These are phyloP conservation scores for Galemys pyrenaicus DNA, from an alignment of 2,113 vertebrate genomes.

Conservation along the genomic window DNA sequence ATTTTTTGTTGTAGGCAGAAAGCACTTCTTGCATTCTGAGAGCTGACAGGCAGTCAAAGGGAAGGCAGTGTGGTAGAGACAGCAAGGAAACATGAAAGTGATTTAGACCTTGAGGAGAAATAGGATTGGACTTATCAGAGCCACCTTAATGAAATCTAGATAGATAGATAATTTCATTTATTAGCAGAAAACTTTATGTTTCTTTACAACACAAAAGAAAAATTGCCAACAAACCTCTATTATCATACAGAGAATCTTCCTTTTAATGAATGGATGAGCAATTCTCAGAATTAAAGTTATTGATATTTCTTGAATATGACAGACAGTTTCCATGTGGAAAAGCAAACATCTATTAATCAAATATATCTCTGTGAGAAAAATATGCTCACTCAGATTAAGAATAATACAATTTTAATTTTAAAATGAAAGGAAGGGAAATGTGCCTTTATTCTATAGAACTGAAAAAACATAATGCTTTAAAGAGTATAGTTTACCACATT, in stretches of 20 bases:
- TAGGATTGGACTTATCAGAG: background rate
- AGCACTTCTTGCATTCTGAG: background rate
- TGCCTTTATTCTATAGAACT: background rate
- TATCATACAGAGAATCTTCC: background rate
- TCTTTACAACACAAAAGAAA: background rate
- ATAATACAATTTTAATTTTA: slow-evolving; percentile 55
- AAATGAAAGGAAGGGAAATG: background rate
- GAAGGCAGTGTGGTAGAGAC: background rate
- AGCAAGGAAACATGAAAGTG: background rate
- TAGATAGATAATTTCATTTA: background rate
- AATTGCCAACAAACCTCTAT: background rate
- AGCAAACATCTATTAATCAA: background rate
- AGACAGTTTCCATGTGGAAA: background rate
- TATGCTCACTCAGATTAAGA: slow-evolving; percentile 53
- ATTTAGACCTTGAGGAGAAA: background rate
- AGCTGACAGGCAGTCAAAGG: background rate
- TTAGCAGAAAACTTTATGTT: background rate
- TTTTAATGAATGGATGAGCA: background rate
- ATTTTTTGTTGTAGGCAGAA: background rate
- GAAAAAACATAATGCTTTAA: background rate
- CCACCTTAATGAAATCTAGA: background rate
- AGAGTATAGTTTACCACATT: background rate
- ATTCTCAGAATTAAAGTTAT: background rate
- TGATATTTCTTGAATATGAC: background rate
- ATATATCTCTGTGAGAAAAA: slow-evolving; percentile 62